Percentiles rank a stretch among this genome's conserved stretches.
phyloP scores from a whole-genome alignment of 2,888 invertebrate genomes.

The Eupelmus urozonus region DNA sequence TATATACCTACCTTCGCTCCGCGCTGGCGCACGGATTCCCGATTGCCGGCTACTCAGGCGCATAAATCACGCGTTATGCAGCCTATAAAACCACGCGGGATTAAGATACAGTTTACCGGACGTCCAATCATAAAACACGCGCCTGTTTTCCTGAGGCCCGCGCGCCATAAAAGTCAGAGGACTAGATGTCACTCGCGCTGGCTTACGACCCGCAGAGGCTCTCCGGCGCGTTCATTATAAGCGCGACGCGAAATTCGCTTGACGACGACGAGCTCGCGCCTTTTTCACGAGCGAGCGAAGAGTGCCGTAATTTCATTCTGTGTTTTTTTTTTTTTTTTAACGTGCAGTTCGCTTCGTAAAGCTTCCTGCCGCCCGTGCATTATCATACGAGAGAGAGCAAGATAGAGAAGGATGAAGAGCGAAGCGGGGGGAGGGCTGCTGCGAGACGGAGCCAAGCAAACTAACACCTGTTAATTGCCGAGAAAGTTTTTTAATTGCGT shows the following conservation, averaged over 20 bases:
- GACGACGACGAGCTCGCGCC: constrained; percentile 21
- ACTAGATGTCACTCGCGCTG: constrained; percentile 17
- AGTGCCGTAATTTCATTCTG: constrained; percentile 48
- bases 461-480: constrained; percentile 52
- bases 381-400: constrained; percentile 24
- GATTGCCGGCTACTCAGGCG: no score
- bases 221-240: not conserved
- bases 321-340: no score
- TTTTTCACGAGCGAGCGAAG: constrained; percentile 25
- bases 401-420: not conserved
- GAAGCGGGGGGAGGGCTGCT: not conserved
- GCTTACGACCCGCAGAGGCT: not conserved
- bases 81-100: constrained; percentile 55
- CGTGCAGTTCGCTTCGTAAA: constrained; percentile 30
- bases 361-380: constrained; percentile 22
- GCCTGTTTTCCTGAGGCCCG: constrained; percentile 30
- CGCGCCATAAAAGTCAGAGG: constrained; percentile 44
- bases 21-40: not conserved
- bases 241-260: constrained; percentile 59
- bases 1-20: constrained; percentile 13
- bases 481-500: constrained; percentile 57
- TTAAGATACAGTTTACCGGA: constrained; percentile 55
- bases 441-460: constrained; percentile 11
- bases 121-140: constrained; percentile 57
- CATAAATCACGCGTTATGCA: not conserved